A percentile compares a stretch with the other conserved stretches of the same genome.
Conservation (phyloP, 2,113 vertebrate species). For the Ceyx margarethae region DNA sequence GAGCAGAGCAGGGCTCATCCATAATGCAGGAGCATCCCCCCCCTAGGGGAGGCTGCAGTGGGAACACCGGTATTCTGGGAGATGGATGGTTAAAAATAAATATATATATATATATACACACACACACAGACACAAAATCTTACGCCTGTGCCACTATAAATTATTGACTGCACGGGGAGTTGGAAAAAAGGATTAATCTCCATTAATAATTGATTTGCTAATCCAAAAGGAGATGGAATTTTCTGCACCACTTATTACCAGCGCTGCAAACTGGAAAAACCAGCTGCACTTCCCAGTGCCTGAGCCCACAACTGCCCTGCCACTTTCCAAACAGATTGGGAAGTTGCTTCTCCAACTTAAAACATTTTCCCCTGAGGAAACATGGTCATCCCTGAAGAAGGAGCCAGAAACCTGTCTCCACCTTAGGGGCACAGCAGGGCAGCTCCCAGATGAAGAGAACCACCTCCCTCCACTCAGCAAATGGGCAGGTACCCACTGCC, state of each 20-base stretch:
- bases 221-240: constrained; percentile 56
- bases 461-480: not conserved
- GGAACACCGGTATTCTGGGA: not conserved
- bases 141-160: constrained; percentile 34
- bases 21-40: constrained; percentile 16
- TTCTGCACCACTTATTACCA: constrained; percentile 67
- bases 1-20: constrained; percentile 18
- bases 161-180: constrained; percentile 44
- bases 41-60: too few species aligned
- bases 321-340: not conserved
- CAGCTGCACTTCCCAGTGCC: not conserved
- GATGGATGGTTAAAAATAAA: constrained; percentile 47
- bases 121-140: not conserved
- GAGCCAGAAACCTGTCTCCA: not conserved
- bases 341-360: not conserved
- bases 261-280: not conserved
- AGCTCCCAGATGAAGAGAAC: not conserved
- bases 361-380: not conserved
- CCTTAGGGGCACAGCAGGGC: not conserved
- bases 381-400: constrained; percentile 9
- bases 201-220: constrained; percentile 47
- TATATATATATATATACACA: not conserved
- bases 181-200: constrained; percentile 36
- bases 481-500: not conserved
- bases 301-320: not conserved